Conservation (phyloP, 2,888 invertebrate genomes). For the Drosophila percnosoma region DNA sequence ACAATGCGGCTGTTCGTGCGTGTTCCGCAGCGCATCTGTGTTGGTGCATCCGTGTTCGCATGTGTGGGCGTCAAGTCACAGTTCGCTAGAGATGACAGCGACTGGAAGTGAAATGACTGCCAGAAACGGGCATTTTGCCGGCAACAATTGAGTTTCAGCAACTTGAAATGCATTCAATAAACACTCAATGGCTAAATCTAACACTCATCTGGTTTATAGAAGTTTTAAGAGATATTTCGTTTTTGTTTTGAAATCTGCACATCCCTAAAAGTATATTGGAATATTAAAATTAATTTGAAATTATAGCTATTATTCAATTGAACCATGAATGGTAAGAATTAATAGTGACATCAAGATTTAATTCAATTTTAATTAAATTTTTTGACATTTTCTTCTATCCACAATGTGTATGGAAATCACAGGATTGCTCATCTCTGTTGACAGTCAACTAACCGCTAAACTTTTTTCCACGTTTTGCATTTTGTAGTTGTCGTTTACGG, state of each 20-base stretch:
- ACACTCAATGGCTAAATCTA: not conserved
- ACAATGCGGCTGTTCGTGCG: slow-evolving; percentile 45
- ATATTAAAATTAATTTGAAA: not conserved
- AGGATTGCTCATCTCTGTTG: slow-evolving; percentile 65
- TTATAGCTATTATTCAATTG: not conserved
- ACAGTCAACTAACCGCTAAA: slow-evolving; percentile 52
- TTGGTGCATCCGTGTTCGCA: slow-evolving; percentile 37
- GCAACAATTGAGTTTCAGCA: not conserved
- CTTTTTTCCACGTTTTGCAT: slow-evolving; percentile 70
- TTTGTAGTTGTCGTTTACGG: slow-evolving; percentile 69
- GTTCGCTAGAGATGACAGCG: slow-evolving; percentile 48
- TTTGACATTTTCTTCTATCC: not conserved
- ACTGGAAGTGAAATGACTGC: slow-evolving; percentile 12
- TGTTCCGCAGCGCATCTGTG: slow-evolving; percentile 40
- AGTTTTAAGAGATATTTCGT: not conserved
- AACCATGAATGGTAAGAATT: not conserved
- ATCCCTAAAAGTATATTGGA: not conserved
- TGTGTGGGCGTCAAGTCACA: slow-evolving; percentile 55
- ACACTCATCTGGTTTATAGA: not conserved
- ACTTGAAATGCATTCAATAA: not conserved
- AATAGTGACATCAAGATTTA: not conserved
- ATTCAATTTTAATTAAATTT: not conserved
- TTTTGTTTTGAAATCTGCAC: not conserved
- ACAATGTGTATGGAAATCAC: slow-evolving; percentile 41
- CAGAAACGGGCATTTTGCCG: not conserved